Base-by-base conservation (phyloP, 2,888 invertebrate genomes). In the Clanis bilineata region DNA sequence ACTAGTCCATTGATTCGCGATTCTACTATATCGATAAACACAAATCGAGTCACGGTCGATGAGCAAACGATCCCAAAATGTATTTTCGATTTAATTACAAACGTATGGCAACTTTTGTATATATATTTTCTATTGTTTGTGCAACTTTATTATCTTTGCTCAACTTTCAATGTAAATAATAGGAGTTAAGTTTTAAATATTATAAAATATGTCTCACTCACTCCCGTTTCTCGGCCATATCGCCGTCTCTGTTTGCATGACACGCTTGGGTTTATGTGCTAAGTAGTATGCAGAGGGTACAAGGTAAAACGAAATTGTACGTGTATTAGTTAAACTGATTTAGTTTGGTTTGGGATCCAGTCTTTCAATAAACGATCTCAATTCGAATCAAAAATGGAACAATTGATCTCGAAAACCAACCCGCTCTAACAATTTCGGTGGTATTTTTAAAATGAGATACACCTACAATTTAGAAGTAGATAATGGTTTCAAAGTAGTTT, bases 191-290 rank as follows among this genome's bases (percentile, higher is more conserved):
- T 79, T 79, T 73, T 79, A 73, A 71, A 62, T 63, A 66, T 72
- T 63, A 63, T n/a, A n/a, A n/a, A n/a, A n/a, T n/a, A n/a, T 73
- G 57, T 74, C 69, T 75, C 69, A 73, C 58, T 79, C 72, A 71
- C 69, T 74, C 72, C 63, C 64, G 70, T 74, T 59, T 67, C 57
- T 69, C 57, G 62, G 63, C 63, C 67, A 67, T 71, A 65, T 75
- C 63, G 69, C 68, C 64, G 64, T 74, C 74, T 72, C 73, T 74
- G 61, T 78, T 70, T 80, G 86, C 86, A 86, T 86, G 86, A 79
- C 73, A 77, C 67, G 85, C 83, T 83, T 85, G 85, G 84, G 82
- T 82, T 76, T 71, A 76, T 81, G 80, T 82, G 81, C 76, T 77
- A 73, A 71, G 63, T 62, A 59, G 57, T 57, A 59, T 56, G 58